Evolutionary conservation across 2,797 vertebrate genomes (phyloP).

Genomic region (Oreochromis mossambicus): DNA sequence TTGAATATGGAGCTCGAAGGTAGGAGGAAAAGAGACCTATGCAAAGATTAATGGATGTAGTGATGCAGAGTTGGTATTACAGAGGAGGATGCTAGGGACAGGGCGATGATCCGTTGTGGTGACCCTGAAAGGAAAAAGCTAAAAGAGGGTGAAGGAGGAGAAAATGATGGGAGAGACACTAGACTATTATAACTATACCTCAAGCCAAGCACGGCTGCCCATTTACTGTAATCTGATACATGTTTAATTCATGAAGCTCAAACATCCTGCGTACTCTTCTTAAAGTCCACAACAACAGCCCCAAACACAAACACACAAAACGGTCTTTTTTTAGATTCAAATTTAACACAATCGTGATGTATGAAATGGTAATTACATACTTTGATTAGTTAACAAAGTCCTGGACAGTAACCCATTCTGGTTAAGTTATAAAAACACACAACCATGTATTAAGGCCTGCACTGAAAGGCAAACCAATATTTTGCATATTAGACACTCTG

Average conservation of each 20-base stretch:
- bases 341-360: not conserved
- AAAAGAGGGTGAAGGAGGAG: not conserved
- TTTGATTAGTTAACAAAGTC: conserved; percentile 3
- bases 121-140: not conserved
- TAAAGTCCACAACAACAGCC: not conserved
- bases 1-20: not conserved
- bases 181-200: not conserved
- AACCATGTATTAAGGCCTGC: not conserved
- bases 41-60: not conserved
- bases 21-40: not conserved
- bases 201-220: not conserved
- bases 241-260: not conserved
- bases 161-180: not conserved
- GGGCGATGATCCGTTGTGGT: not conserved
- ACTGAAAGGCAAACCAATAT: not conserved
- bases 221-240: not conserved
- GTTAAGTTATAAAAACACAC: not conserved
- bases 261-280: not conserved
- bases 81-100: not conserved
- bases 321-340: not conserved
- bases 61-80: not conserved
- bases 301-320: not conserved
- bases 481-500: not conserved
- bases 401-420: not conserved
- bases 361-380: not conserved